A percentile compares a stretch with the other conserved stretches of the same genome.
These are phyloP conservation scores for Ypsolopha scabrella DNA, from an alignment of 2,888 invertebrate genomes.

Conservation along the genomic window DNA sequence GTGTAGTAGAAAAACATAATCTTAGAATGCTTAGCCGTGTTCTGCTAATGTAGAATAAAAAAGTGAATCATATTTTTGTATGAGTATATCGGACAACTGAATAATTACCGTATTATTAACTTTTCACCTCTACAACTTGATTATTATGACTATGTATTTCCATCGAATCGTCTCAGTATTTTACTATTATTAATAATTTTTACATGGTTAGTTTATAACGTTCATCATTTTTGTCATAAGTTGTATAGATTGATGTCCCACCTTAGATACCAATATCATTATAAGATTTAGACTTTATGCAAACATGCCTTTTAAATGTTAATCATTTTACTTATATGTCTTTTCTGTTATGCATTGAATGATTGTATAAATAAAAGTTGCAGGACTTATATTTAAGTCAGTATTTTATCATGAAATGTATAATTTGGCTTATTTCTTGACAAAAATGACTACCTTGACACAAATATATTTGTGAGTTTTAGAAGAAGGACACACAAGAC, in stretches of 20 bases:
- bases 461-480: too few species aligned
- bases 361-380: too few species aligned
- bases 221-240: constrained; percentile 13
- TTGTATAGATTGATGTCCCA: constrained; percentile 45
- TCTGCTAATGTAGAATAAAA: constrained; percentile 48
- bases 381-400: too few species aligned
- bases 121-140: neutral
- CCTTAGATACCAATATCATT: constrained; percentile 55
- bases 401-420: too few species aligned
- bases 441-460: too few species aligned
- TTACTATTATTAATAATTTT: neutral
- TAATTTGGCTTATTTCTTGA: too few species aligned
- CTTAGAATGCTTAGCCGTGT: constrained; percentile 48
- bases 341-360: constrained; percentile 10
- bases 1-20: constrained; percentile 7
- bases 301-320: constrained; percentile 12
- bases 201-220: neutral
- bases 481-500: too few species aligned
- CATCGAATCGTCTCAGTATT: neutral
- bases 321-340: constrained; percentile 13
- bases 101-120: too few species aligned
- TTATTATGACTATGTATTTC: neutral
- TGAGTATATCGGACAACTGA: constrained; percentile 32
- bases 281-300: constrained; percentile 28
- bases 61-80: constrained; percentile 66